Base-by-base conservation (phyloP, 2,888 invertebrate genomes). In the Geophilus truncorum region DNA sequence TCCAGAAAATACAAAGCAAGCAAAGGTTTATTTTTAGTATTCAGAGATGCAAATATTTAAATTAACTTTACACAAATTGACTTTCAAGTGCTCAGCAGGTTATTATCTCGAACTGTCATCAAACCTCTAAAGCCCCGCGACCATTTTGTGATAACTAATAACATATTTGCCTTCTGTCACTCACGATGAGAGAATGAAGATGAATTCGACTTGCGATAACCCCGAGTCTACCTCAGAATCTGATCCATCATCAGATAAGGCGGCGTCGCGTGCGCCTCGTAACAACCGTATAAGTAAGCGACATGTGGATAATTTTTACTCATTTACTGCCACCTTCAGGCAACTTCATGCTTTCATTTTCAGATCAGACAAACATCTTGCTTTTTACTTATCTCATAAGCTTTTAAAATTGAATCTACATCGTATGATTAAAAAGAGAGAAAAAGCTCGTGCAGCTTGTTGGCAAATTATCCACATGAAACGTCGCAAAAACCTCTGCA, bases 171-270 rank as follows among this genome's bases (percentile, higher is more conserved):
- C 45, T n/a, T n/a, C 45, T 1, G 4, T n/a, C 45, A 45, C n/a
- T 40, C 40, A 40, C 4, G 12, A 5, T 4, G 36, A 12, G 36
- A 36, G 15, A 36, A 4, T n/a, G n/a, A 45, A 28, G 75, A 75
- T 75, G 75, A 75, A 75, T 75, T 28, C 30, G 28, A 28, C 23
- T 75, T 28, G 75, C 75, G 75, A 75, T 75, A 75, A 75, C 75
- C 75, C n/a, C 75, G 75, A 4, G 28, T 30, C 28, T 75, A 75
- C 45, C 40, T 40, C 70, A 18, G 18, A 10, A 28, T 28, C 70
- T 25, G 70, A 70, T 70, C 23, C 70, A 70, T 70, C 70, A 70
- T 23, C 70, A 9, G 70, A 70, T 70, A 70, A 70, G 28, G 70
- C 28, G 70, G 40, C 40, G 40, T 28, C 70, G 70, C 70, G 25